These are phyloP conservation scores for Garrulus glandarius DNA, from an alignment of 2,797 vertebrate genomes.

Conservation along the genomic window DNA sequence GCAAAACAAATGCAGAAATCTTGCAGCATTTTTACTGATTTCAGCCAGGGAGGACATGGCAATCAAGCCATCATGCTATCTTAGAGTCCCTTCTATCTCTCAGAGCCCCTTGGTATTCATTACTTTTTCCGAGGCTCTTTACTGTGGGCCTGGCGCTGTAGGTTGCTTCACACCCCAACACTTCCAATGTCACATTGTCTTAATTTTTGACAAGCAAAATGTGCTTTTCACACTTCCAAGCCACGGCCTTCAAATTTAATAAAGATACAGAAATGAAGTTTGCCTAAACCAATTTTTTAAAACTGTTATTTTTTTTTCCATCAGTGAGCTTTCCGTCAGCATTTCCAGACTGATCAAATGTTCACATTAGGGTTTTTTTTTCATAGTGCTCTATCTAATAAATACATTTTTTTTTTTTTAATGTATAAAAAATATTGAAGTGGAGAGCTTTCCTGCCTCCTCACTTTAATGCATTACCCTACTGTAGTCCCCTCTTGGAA, in stretches of 20 bases:
- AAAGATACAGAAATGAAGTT: neutral
- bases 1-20: neutral
- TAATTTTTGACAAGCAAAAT: neutral
- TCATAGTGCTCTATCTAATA: neutral
- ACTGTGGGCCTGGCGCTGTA: neutral
- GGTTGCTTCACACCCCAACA: neutral
- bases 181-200: neutral
- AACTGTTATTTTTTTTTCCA: neutral
- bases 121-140: neutral
- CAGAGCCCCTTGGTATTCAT: neutral
- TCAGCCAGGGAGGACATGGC: neutral
- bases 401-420: neutral
- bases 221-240: neutral
- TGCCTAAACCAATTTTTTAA: neutral
- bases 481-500: neutral
- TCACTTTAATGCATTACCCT: neutral
- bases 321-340: neutral
- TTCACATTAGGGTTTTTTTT: accelerated
- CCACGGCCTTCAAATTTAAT: neutral
- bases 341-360: neutral
- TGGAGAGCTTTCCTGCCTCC: accelerated
- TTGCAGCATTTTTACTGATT: neutral
- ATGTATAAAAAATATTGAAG: neutral
- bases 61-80: neutral
- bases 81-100: neutral